Conservation (phyloP, 2,888 invertebrate genomes). For the Melanargia galathea region DNA sequence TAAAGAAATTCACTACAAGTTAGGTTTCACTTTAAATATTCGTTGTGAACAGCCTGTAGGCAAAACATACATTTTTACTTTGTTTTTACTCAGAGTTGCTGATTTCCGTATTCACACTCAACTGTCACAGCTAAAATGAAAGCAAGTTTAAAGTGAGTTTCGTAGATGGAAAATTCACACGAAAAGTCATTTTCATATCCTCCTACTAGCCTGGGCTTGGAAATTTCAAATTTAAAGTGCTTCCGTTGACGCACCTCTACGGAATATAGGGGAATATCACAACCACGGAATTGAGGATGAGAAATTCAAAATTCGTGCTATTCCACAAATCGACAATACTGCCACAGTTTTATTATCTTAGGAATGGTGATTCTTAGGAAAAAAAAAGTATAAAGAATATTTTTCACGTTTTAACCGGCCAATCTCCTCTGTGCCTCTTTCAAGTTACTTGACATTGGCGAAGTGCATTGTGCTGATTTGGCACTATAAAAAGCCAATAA, state of each 20-base stretch:
- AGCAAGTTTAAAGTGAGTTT: constrained; percentile 27
- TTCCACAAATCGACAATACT: constrained; percentile 7
- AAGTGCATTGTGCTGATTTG: no score
- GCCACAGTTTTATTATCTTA: neutral
- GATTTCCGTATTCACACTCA: constrained; percentile 21
- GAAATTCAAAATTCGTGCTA: constrained; percentile 3
- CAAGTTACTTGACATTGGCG: no score
- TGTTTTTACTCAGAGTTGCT: neutral
- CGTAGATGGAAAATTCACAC: constrained; percentile 25
- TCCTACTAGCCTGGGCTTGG: constrained; percentile 22
- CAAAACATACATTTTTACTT: no score
- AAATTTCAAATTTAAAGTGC: constrained; percentile 29
- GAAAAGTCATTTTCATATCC: constrained; percentile 28
- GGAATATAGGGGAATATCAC: constrained; percentile 19
- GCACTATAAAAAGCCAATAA: no score
- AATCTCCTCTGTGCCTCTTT: no score
- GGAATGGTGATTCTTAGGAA: no score
- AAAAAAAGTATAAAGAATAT: no score
- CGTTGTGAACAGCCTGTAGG: no score
- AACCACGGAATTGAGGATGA: constrained; percentile 16
- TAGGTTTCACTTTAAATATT: no score
- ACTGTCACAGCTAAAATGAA: constrained; percentile 23
- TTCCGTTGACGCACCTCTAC: constrained; percentile 25
- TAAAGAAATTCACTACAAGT: no score
- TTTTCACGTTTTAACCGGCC: no score